These are phyloP conservation scores for Caenorhabditis becei DNA, from an alignment of 2,888 invertebrate genomes.

Conservation along the genomic window DNA sequence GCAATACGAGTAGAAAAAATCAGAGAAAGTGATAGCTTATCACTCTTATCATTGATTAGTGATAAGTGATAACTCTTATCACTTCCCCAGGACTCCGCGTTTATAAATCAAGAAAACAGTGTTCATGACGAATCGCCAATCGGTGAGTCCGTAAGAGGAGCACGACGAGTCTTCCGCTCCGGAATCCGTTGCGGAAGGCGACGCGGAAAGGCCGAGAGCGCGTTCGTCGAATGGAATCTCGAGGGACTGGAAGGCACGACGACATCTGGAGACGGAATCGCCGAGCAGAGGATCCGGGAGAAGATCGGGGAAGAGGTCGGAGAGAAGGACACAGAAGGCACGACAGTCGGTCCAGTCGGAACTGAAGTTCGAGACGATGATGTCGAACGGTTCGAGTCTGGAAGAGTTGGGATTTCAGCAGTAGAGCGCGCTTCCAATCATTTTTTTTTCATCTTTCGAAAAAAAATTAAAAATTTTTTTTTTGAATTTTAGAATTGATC, in stretches of 20 bases:
- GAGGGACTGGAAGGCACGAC: constrained; percentile 33
- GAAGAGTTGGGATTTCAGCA: not conserved
- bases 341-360: constrained; percentile 63
- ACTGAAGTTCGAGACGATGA: constrained; percentile 50
- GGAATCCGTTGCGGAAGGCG: constrained; percentile 21
- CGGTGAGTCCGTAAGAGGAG: constrained; percentile 33
- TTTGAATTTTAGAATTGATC: too few relatives aligned
- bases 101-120: constrained; percentile 54
- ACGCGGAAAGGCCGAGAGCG: constrained; percentile 31
- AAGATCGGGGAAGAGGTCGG: constrained; percentile 42
- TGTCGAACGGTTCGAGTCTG: constrained; percentile 49
- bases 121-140: constrained; percentile 61
- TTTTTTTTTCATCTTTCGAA: too few relatives aligned
- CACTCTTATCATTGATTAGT: not conserved
- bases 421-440: not conserved
- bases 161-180: constrained; percentile 28
- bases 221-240: constrained; percentile 49
- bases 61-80: not conserved
- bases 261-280: constrained; percentile 42
- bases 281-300: constrained; percentile 23
- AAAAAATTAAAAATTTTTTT: too few relatives aligned
- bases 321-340: constrained; percentile 58
- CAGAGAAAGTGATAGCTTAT: too few relatives aligned
- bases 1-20: too few relatives aligned
- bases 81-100: constrained; percentile 29